phyloP scores from a whole-genome alignment of 2,113 vertebrate species.

The Corythornis madagascariensis region DNA sequence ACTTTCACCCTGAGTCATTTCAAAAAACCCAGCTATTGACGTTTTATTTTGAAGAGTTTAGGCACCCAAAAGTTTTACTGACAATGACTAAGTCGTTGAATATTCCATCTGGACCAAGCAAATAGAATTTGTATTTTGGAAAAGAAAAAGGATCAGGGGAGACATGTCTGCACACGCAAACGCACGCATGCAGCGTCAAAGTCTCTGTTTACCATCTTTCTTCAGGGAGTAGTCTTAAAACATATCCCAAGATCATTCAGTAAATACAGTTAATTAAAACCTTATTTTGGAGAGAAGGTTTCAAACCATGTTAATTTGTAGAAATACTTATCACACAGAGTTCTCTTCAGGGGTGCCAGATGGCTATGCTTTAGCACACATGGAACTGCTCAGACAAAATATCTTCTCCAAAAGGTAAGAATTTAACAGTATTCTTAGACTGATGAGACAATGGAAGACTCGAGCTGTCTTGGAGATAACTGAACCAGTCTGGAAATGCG shows the following conservation, averaged over 20 bases:
- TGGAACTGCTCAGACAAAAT: slow-evolving; percentile 55
- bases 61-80: slow-evolving; percentile 31
- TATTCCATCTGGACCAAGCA: slow-evolving; percentile 8
- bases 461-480: background rate
- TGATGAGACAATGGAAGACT: slow-evolving; percentile 19
- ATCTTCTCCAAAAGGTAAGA: slow-evolving; percentile 51
- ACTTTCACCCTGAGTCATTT: slow-evolving; percentile 20
- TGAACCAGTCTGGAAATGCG: background rate
- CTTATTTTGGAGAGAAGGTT: slow-evolving; percentile 10
- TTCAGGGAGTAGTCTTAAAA: slow-evolving; percentile 42
- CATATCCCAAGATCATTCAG: background rate
- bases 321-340: slow-evolving; percentile 44
- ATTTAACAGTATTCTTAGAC: slow-evolving; percentile 5
- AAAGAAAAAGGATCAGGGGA: background rate
- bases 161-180: background rate
- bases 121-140: slow-evolving; percentile 19
- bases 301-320: slow-evolving; percentile 35
- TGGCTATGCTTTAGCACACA: slow-evolving; percentile 51
- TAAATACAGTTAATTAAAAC: slow-evolving; percentile 53
- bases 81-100: slow-evolving; percentile 33
- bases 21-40: background rate
- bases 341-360: slow-evolving; percentile 23
- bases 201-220: slow-evolving; percentile 24
- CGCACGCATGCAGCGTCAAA: background rate
- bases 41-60: slow-evolving; percentile 33